A percentile compares a stretch with the other conserved stretches of the same genome.
These are phyloP conservation scores for Chironomus riparius DNA, from an alignment of 2,888 invertebrate genomes.

Conservation along the genomic window DNA sequence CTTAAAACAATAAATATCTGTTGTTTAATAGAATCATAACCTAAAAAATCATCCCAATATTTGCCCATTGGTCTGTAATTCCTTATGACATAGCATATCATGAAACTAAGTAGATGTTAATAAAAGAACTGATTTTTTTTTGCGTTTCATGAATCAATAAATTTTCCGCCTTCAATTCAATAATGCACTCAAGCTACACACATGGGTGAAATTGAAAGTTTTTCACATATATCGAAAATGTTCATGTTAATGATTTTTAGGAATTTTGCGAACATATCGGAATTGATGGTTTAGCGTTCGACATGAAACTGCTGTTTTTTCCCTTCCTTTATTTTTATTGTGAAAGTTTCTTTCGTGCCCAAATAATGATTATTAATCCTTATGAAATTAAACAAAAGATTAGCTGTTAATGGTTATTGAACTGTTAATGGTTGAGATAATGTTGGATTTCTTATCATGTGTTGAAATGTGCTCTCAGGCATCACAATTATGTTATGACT, in stretches of 20 bases:
- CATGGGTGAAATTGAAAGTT: background rate
- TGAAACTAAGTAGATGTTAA: too few relatives aligned
- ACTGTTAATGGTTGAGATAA: background rate
- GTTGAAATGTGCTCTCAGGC: background rate
- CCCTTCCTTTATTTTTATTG: background rate
- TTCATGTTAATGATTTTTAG: background rate
- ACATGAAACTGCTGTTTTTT: background rate
- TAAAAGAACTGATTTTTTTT: constrained; percentile 2
- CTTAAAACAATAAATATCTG: too few relatives aligned
- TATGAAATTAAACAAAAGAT: too few relatives aligned
- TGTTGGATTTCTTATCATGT: background rate
- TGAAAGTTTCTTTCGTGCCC: background rate
- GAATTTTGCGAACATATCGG: background rate
- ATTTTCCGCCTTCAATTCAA: background rate
- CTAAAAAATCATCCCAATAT: too few relatives aligned
- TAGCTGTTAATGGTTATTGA: background rate
- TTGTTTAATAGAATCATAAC: too few relatives aligned
- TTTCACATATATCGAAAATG: background rate
- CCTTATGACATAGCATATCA: too few relatives aligned
- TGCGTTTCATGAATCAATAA: background rate
- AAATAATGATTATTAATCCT: background rate
- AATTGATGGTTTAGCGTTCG: background rate
- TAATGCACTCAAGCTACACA: background rate
- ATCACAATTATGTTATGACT: background rate
- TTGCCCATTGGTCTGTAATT: too few relatives aligned